Base-by-base conservation (phyloP, 2,888 invertebrate species). In the Spodoptera exigua region DNA sequence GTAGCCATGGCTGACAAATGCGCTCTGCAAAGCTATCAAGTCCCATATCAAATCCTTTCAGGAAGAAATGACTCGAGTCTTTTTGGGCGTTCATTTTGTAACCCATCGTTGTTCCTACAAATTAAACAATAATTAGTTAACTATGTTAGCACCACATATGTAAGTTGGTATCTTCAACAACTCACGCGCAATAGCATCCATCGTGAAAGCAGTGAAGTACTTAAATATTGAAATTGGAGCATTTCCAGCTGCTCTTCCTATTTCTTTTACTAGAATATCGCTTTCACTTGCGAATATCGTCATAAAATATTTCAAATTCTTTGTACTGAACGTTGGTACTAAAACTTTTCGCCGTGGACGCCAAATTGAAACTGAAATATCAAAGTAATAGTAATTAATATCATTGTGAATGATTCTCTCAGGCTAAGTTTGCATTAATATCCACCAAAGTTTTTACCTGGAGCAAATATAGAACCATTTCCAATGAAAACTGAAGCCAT, bases 391-490 rank as follows among this genome's bases (percentile, higher is more conserved):
- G n/a, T n/a, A n/a, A n/a, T n/a, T n/a, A n/a, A n/a, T n/a, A n/a
- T n/a, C n/a, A n/a, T n/a, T n/a, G n/a, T n/a, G n/a, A n/a, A n/a
- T n/a, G n/a, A n/a, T n/a, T n/a, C n/a, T n/a, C n/a, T n/a, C n/a
- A n/a, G n/a, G n/a, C n/a, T 27, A 27, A 27, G 27, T 4, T 27
- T 27, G 9, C 27, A 9, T 27, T 9, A 27, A 27, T 27, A 27
- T 27, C n/a, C n/a, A n/a, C n/a, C n/a, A 27, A 0, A 9, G 9
- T 27, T 0, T 27, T 3, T 48, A 89, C 88, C 86, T 68, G 84
- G 80, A 37, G 88, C 85, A 65, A 86, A 86, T 35, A 87, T 66
- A 16, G 82, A 84, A 3, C 87, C 89, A 37, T 85, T 83, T 1
- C 88, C 88, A 7, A 77, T 7, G 0, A 82, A 57, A 0, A 71